phyloP scores from a whole-genome alignment of 2,113 vertebrate genomes.

The Phalacrocorax pelagicus region DNA sequence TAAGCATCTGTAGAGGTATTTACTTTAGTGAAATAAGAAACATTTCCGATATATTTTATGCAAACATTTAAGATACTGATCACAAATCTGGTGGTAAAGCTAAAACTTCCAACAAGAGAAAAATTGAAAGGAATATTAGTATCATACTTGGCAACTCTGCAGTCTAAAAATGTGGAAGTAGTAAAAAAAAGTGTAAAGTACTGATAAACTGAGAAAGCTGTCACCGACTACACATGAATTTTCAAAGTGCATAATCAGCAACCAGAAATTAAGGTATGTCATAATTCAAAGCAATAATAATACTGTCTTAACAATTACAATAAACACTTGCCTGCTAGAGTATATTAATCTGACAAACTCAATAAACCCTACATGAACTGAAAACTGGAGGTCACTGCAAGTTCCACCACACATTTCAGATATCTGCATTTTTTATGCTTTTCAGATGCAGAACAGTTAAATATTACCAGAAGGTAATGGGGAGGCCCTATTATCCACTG shows the following conservation, averaged over 20 bases:
- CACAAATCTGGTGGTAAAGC: background rate
- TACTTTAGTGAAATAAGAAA: background rate
- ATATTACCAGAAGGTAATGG: background rate
- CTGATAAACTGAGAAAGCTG: background rate
- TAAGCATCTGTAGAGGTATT: background rate
- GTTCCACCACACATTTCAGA: background rate
- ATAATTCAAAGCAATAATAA: background rate
- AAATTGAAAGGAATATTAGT: background rate
- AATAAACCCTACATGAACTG: background rate
- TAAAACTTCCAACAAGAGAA: background rate
- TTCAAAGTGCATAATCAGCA: background rate
- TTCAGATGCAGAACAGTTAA: background rate
- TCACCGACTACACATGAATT: background rate
- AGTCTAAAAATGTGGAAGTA: background rate
- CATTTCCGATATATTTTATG: background rate
- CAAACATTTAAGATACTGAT: background rate
- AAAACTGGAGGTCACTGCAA: background rate
- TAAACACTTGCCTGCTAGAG: background rate
- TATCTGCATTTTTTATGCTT: background rate
- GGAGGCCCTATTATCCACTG: background rate
- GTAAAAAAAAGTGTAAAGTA: background rate
- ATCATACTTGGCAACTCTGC: background rate
- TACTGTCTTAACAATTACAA: background rate
- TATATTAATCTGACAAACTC: background rate
- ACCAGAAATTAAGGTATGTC: background rate